Conservation (phyloP, 1,140 invertebrate species). For the Diprion similis region DNA sequence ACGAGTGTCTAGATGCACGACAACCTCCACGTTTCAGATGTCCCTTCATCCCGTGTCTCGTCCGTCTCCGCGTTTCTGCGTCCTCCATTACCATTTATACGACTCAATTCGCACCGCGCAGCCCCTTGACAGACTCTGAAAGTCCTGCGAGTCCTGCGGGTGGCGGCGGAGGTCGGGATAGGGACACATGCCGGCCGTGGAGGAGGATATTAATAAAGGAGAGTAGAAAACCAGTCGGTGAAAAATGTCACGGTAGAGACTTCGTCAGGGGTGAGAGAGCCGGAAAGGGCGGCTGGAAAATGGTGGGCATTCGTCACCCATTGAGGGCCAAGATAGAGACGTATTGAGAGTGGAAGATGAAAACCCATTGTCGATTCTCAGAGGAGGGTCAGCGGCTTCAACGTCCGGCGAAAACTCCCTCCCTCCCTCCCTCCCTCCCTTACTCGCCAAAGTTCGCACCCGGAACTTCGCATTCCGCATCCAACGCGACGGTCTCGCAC, state of each 20-base stretch:
- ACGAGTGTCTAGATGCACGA: neutral
- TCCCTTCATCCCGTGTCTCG: neutral
- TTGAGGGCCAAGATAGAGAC: conserved; percentile 43
- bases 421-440: too few relatives aligned
- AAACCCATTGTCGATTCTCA: conserved; percentile 45
- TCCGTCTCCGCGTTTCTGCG: neutral
- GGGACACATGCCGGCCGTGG: neutral
- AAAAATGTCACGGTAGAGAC: conserved; percentile 15
- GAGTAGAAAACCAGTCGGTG: conserved; percentile 9
- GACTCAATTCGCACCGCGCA: neutral
- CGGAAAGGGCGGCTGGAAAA: conserved; percentile 10
- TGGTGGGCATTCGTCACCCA: conserved; percentile 29
- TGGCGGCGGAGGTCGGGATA: neutral
- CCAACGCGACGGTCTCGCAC: too few relatives aligned
- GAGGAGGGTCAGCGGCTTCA: conserved; percentile 33
- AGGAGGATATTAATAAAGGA: conserved; percentile 18
- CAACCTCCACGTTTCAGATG: neutral
- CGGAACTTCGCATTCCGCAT: neutral
- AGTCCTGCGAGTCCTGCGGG: conserved; percentile 6
- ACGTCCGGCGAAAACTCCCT: conserved; percentile 22
- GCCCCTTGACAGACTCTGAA: neutral
- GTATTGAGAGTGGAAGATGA: conserved; percentile 48
- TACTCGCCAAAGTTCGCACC: neutral
- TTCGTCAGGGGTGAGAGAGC: neutral
- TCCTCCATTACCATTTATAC: conserved; percentile 7